Evolutionary conservation across 1,140 invertebrate genomes (phyloP).

Genomic region (Ips typographus): DNA sequence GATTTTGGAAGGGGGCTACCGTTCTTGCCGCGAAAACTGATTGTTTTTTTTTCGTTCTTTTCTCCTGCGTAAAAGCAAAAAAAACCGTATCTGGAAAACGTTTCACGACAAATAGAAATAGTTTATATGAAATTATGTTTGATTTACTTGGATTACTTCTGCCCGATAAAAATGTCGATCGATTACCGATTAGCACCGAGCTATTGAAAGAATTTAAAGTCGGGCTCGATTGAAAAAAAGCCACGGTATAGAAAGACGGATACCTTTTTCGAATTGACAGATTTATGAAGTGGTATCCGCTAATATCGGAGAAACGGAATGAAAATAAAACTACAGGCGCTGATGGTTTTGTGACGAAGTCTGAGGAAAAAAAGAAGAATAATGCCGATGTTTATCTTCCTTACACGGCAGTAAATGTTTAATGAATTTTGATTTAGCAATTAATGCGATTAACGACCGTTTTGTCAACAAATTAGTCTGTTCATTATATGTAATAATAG

Average conservation of each 20-base stretch:
- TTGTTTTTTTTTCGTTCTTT: not conserved
- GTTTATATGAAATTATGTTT: not conserved
- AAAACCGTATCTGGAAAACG: not conserved
- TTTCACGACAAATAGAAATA: not conserved
- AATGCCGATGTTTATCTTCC: not conserved
- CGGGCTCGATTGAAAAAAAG: constrained; percentile 18
- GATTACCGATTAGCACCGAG: constrained; percentile 13
- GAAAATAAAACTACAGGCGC: constrained; percentile 14
- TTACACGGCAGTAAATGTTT: too few species aligned
- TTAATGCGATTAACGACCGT: too few species aligned
- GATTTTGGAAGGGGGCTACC: constrained; percentile 8
- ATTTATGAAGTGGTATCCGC: constrained; percentile 26
- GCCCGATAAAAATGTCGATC: constrained; percentile 12
- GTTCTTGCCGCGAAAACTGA: not conserved
- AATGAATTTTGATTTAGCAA: too few species aligned
- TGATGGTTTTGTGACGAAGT: constrained; percentile 5
- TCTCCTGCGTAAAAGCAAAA: too few species aligned
- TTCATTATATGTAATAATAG: too few species aligned
- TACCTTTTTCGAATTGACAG: constrained; percentile 23
- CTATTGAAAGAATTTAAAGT: constrained; percentile 18
- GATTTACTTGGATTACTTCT: not conserved
- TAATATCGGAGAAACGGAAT: constrained; percentile 21
- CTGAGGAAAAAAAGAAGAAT: constrained; percentile 2
- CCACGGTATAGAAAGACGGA: not conserved
- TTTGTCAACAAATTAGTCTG: too few species aligned